phyloP scores from a whole-genome alignment of 1,140 invertebrate species.

The Maniola jurtina region DNA sequence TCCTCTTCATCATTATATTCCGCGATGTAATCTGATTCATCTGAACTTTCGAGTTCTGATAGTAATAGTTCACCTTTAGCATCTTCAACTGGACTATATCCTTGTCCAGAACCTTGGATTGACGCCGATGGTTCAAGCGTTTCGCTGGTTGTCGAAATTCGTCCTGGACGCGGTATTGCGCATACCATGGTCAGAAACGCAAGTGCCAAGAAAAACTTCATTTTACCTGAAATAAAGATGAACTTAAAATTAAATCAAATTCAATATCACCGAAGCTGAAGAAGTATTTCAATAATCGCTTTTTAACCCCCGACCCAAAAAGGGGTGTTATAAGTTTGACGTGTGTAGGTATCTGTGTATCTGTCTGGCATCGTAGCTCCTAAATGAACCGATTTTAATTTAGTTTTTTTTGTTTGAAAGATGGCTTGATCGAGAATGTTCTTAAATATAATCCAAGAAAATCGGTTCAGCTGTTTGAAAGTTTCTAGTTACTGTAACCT shows the following conservation, averaged over 20 bases:
- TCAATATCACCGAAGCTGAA: neutral
- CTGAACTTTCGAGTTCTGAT: neutral
- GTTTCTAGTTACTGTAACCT: too few relatives aligned
- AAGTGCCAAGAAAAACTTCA: slow-evolving; percentile 54
- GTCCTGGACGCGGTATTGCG: slow-evolving; percentile 34
- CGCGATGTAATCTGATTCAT: neutral
- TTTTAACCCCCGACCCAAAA: too few relatives aligned
- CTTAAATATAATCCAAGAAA: too few relatives aligned
- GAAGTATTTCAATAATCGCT: too few relatives aligned
- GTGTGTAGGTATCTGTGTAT: too few relatives aligned
- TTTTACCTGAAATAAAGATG: slow-evolving; percentile 46
- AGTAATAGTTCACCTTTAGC: neutral
- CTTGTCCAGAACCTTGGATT: neutral
- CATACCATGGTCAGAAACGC: slow-evolving; percentile 44
- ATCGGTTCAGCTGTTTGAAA: too few relatives aligned
- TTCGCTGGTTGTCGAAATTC: neutral
- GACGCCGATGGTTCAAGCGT: neutral
- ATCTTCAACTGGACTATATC: neutral
- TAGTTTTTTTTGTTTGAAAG: too few relatives aligned
- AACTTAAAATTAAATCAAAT: neutral
- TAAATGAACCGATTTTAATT: too few relatives aligned
- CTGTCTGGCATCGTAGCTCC: too few relatives aligned
- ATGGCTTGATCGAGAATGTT: too few relatives aligned
- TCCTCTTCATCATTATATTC: neutral
- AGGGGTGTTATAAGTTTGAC: too few relatives aligned